These are phyloP conservation scores for Drosophila macrothrix DNA, from an alignment of 2,888 invertebrate genomes.

Conservation along the genomic window DNA sequence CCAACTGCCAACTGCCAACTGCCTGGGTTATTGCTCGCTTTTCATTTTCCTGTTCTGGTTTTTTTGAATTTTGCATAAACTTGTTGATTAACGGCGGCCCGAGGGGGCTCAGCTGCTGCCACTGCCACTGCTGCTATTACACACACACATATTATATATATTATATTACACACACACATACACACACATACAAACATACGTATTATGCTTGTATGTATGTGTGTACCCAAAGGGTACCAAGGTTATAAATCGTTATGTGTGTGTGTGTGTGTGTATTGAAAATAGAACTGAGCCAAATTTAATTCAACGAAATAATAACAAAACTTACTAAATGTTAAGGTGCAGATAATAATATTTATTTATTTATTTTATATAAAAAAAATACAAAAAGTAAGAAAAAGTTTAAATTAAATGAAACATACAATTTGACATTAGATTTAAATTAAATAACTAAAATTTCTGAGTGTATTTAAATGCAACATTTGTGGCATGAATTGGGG, in stretches of 20 bases:
- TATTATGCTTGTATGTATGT: not conserved
- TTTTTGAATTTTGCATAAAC: conserved; percentile 75
- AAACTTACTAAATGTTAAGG: not conserved
- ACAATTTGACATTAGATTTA: too few species aligned
- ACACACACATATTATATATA: not conserved
- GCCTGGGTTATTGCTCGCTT: conserved; percentile 77
- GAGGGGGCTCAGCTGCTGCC: conserved; percentile 72
- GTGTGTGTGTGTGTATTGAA: conserved; percentile 3
- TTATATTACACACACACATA: not conserved
- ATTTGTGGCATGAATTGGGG: too few species aligned
- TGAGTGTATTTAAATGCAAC: too few species aligned
- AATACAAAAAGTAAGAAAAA: too few species aligned
- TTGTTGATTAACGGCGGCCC: conserved; percentile 75
- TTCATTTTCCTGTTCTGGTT: conserved; percentile 79
- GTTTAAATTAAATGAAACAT: too few species aligned
- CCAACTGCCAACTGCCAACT: conserved; percentile 27
- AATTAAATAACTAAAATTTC: too few species aligned
- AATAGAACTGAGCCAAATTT: conserved; percentile 10
- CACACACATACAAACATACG: not conserved
- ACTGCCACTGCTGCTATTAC: conserved; percentile 37
- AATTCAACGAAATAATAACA: conserved; percentile 16
- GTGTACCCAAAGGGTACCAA: conserved; percentile 52
- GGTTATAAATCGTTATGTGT: conserved; percentile 25
- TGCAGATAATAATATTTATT: too few species aligned
- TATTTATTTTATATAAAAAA: too few species aligned